phyloP scores from a whole-genome alignment of 2,888 invertebrate genomes.

The Folsomia manolachei region DNA sequence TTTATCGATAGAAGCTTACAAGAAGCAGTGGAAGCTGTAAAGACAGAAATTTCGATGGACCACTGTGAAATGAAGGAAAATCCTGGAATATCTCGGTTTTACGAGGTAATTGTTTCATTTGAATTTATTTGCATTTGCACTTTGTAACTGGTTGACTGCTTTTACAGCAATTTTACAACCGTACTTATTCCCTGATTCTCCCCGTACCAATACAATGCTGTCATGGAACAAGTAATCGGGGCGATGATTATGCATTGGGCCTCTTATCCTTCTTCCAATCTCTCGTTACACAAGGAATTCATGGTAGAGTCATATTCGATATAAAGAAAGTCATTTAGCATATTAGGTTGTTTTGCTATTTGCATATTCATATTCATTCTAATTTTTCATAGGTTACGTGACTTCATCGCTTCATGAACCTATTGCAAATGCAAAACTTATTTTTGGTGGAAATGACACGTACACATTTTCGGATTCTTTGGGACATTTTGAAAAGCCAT shows the following conservation, averaged over 20 bases:
- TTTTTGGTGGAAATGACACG: conserved; percentile 39
- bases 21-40: conserved; percentile 10
- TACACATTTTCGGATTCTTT: conserved; percentile 39
- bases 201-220: conserved; percentile 37
- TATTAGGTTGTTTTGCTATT: background rate
- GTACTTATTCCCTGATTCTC: conserved; percentile 29
- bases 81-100: conserved; percentile 17
- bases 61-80: conserved; percentile 11
- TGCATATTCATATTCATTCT: background rate
- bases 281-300: conserved; percentile 35
- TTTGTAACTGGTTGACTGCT: too few species aligned
- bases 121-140: background rate
- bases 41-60: background rate
- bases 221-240: conserved; percentile 10
- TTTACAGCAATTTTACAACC: conserved; percentile 29
- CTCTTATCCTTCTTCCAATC: conserved; percentile 28
- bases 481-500: conserved; percentile 48
- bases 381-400: conserved; percentile 39
- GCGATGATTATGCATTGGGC: conserved; percentile 24
- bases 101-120: conserved; percentile 10
- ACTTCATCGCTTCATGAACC: conserved; percentile 44
- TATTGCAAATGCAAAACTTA: conserved; percentile 37
- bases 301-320: conserved; percentile 20
- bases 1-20: background rate
- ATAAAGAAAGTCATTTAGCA: too few species aligned